A percentile compares a stretch with the other conserved stretches of the same genome.
Conservation (phyloP, 2,888 invertebrate species). For the Rugalucina vietnamica region DNA sequence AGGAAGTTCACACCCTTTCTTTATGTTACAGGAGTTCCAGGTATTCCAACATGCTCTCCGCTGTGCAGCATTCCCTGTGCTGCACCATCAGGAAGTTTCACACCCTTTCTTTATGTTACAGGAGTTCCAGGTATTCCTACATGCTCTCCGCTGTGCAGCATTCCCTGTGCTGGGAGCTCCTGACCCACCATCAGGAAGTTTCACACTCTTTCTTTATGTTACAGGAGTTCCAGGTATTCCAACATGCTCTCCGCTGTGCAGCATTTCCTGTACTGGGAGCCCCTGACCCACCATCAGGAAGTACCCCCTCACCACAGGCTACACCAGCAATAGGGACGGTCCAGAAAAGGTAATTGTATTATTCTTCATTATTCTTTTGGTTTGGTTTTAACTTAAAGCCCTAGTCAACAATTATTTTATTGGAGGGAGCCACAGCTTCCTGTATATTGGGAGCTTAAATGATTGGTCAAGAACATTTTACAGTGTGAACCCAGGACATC, state of each 20-base stretch:
- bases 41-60: constrained; percentile 74
- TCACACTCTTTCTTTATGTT: constrained; percentile 7
- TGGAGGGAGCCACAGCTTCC: too few relatives aligned
- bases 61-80: constrained; percentile 77
- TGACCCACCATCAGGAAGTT: constrained; percentile 74
- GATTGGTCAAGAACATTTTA: too few relatives aligned
- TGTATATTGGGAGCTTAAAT: too few relatives aligned
- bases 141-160: constrained; percentile 75
- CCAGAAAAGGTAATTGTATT: neutral
- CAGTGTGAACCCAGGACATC: too few relatives aligned
- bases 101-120: constrained; percentile 45
- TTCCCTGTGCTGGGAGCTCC: constrained; percentile 79
- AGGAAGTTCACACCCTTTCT: too few relatives aligned
- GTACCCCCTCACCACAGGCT: constrained; percentile 65
- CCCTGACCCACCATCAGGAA: constrained; percentile 76
- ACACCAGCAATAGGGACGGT: neutral
- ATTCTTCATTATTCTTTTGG: too few relatives aligned
- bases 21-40: constrained; percentile 62
- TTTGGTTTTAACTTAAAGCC: too few relatives aligned
- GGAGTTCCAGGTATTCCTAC: constrained; percentile 72
- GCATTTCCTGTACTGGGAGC: constrained; percentile 78
- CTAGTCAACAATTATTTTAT: too few relatives aligned
- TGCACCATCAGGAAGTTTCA: constrained; percentile 74
- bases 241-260: constrained; percentile 75
- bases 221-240: constrained; percentile 72